Evolutionary conservation across 2,797 vertebrate genomes (phyloP).

Genomic region (Morelia viridis): DNA sequence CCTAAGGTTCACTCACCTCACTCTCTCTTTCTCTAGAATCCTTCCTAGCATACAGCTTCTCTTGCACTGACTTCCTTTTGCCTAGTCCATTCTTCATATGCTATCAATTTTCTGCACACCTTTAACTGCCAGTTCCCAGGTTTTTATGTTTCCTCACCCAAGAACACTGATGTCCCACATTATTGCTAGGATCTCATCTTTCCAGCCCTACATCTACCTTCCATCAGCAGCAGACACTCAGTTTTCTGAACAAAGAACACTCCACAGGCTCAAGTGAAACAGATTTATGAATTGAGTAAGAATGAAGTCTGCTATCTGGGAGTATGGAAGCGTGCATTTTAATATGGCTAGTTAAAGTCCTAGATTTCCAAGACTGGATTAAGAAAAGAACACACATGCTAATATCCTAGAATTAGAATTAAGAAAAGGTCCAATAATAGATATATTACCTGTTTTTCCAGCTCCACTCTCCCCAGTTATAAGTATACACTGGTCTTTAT

Average conservation of each 20-base stretch:
- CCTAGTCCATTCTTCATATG: background rate
- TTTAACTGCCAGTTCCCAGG: background rate
- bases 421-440: background rate
- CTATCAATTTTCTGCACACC: background rate
- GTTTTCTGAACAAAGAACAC: background rate
- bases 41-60: background rate
- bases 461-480: conserved; percentile 98
- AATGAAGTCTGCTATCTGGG: background rate
- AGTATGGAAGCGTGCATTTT: background rate
- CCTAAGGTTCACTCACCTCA: background rate
- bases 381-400: background rate
- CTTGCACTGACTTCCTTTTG: background rate
- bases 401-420: background rate
- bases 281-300: background rate
- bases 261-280: background rate
- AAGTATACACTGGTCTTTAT: conserved; percentile 98
- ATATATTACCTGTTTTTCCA: conserved; percentile 90
- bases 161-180: background rate
- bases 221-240: background rate
- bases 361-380: background rate
- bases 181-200: background rate
- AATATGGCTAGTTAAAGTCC: background rate
- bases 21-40: background rate
- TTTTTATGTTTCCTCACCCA: background rate
- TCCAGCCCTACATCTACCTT: background rate